Evolutionary conservation across 2,797 vertebrate genomes (phyloP).

Genomic region (Rhabdophis nuchalis): DNA sequence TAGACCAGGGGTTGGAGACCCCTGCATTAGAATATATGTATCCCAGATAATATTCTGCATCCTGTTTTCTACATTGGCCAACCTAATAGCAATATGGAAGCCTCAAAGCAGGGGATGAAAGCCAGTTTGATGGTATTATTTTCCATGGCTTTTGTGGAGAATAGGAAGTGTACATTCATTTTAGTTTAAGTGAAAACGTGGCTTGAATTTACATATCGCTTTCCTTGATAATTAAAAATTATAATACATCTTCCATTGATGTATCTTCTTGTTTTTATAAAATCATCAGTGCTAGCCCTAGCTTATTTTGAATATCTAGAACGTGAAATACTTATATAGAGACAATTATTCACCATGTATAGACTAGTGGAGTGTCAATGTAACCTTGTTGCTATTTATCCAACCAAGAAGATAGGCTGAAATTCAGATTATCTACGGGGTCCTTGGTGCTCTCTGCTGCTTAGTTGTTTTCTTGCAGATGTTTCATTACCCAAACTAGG

Average conservation of each 20-base stretch:
- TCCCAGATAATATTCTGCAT: background rate
- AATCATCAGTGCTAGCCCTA: background rate
- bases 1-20: background rate
- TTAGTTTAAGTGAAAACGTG: background rate
- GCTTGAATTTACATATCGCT: background rate
- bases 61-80: background rate
- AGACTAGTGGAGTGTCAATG: background rate
- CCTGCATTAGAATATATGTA: background rate
- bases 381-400: background rate
- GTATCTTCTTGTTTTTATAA: background rate
- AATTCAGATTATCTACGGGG: background rate
- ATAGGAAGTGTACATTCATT: background rate
- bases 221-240: background rate
- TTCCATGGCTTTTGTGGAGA: background rate
- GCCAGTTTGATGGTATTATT: background rate
- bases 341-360: background rate
- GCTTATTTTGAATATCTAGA: background rate
- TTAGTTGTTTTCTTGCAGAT: background rate
- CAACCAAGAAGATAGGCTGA: background rate
- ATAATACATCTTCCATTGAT: background rate
- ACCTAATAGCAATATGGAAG: background rate
- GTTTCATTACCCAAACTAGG: background rate
- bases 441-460: background rate
- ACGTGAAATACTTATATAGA: background rate
- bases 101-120: background rate